Evolutionary conservation across 1,140 invertebrate species (phyloP), one percentile per base, ranked within the genome.

Genomic region (Eupeodes corollae): DNA sequence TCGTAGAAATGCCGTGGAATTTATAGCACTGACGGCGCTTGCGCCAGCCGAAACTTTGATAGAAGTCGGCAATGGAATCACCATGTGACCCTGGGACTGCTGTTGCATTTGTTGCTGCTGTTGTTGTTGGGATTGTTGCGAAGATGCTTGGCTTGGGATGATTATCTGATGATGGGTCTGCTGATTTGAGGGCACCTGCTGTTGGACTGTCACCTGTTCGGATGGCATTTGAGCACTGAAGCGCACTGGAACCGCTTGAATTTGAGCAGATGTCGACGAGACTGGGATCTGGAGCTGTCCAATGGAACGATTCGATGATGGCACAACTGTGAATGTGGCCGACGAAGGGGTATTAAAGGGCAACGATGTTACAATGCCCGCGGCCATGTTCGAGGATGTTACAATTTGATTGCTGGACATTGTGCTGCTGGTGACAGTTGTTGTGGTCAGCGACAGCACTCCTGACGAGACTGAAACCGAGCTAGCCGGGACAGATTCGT

Each of bases 1-100:
- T 13, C 63, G 58, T 55, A 67, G 56, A n/a, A 67, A 67, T 5
- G 62, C 46, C 1, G 57, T 39, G n/a, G 37, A 44, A 14, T 35
- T 46, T 1, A 54, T 9, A 50, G 21, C 18, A 42, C 18, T 16
- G 42, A 38, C 16, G 56, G 43, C 40, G 49, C 44, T 18, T 45
- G 52, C n/a, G 47, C 56, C 60, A 5, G 63, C 54, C 5, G 61
- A 62, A 6, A 67, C 58, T 50, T 67, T 67, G 6, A 67, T 61
- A 6, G 63, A 67, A 5, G 63, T 67, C 18, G 64, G 64, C 50
- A 67, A 19, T 3, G 64, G 64, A 46, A 67, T 64, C 8, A 67
- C 59, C 58, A 67, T 67, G 13, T 67, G 63, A 38, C 67, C 63
- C 3, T 61, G 48, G 5, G n/a, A n/a, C 16, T 15, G 49, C 37